Conservation (phyloP, 2,888 invertebrate genomes). For the Nematopogon swammerdamellus region DNA sequence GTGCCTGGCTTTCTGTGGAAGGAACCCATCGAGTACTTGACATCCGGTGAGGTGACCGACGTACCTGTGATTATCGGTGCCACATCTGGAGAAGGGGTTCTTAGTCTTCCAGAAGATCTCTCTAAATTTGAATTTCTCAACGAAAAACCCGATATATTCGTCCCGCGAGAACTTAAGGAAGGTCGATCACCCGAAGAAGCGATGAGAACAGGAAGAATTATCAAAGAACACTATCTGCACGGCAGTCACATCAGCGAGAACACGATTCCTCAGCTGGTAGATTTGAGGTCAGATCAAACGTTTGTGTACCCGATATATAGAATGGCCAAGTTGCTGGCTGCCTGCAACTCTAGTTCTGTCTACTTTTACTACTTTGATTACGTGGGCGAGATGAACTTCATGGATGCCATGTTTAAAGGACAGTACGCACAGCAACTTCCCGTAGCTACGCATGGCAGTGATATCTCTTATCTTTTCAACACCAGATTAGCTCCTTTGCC, state of each 20-base stretch:
- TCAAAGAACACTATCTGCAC: constrained; percentile 10
- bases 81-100: constrained; percentile 20
- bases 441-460: background rate
- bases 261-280: background rate
- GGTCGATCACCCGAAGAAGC: constrained; percentile 9
- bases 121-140: constrained; percentile 15
- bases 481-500: background rate
- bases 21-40: constrained; percentile 20
- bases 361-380: constrained; percentile 1
- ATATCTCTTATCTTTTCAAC: background rate
- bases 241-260: constrained; percentile 4
- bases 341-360: background rate
- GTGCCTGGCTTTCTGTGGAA: constrained; percentile 24
- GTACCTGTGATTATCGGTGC: constrained; percentile 25
- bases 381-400: background rate
- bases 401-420: background rate
- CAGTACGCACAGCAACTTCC: background rate
- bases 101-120: constrained; percentile 10
- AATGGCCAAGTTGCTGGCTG: background rate
- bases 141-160: constrained; percentile 15
- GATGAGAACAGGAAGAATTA: constrained; percentile 5
- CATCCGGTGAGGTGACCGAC: constrained; percentile 19
- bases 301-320: background rate
- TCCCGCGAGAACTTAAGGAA: constrained; percentile 11
- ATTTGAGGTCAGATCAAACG: background rate